These are phyloP conservation scores for Anas bahamensis DNA, from an alignment of 2,797 vertebrate genomes.

Conservation along the genomic window DNA sequence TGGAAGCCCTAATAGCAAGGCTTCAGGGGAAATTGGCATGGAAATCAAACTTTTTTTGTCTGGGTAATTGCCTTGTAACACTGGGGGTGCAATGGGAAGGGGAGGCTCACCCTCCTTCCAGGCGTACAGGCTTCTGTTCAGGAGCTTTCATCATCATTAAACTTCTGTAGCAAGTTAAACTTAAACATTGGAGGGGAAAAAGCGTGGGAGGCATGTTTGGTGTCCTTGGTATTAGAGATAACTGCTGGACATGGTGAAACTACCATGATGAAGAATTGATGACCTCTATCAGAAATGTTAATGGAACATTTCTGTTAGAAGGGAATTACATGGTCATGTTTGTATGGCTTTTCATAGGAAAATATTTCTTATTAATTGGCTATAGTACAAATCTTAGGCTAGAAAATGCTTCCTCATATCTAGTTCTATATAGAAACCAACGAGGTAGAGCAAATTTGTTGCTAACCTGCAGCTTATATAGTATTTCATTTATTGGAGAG, in stretches of 20 bases:
- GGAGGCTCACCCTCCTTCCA: background rate
- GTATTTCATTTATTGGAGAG: constrained; percentile 41
- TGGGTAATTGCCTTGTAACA: background rate
- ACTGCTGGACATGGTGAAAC: background rate
- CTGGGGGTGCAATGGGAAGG: background rate
- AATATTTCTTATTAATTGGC: constrained; percentile 44
- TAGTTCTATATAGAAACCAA: constrained; percentile 42
- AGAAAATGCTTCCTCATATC: background rate
- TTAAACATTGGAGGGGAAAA: background rate
- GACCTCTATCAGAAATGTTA: constrained; percentile 23
- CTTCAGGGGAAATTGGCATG: background rate
- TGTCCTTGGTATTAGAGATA: background rate
- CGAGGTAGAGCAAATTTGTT: constrained; percentile 25
- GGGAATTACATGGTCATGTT: constrained; percentile 36
- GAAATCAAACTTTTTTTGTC: background rate
- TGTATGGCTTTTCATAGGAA: constrained; percentile 30
- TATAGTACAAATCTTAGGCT: background rate
- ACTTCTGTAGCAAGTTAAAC: background rate
- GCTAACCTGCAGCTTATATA: constrained; percentile 39
- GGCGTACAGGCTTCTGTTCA: background rate
- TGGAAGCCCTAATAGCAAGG: background rate
- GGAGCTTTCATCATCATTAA: background rate
- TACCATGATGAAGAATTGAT: background rate
- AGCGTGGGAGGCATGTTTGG: background rate
- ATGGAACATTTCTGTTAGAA: constrained; percentile 41